Percentiles rank a stretch among this genome's conserved stretches.
These are phyloP conservation scores for Coluber constrictor DNA, from an alignment of 2,797 vertebrate species.

Conservation along the genomic window DNA sequence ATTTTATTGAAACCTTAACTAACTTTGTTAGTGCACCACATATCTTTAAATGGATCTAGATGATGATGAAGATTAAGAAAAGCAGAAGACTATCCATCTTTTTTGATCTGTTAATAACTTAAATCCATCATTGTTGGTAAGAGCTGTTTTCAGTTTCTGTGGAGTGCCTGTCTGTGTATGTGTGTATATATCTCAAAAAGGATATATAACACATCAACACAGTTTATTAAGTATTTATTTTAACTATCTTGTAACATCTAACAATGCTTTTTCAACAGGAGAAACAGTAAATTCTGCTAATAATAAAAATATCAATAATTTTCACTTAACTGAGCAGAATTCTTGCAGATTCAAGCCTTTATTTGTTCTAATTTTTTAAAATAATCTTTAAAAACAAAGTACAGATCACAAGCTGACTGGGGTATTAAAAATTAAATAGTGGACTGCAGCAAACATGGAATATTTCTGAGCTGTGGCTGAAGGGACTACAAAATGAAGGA, in stretches of 20 bases:
- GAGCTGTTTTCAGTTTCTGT: slow-evolving; percentile 67
- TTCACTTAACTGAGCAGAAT: slow-evolving; percentile 21
- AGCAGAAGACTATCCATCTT: slow-evolving; percentile 95
- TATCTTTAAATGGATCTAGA: slow-evolving; percentile 99
- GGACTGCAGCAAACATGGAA: neutral
- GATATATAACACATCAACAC: slow-evolving; percentile 56
- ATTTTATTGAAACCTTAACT: slow-evolving; percentile 97
- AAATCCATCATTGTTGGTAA: slow-evolving; percentile 95
- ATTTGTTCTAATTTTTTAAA: slow-evolving; percentile 10
- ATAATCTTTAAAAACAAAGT: neutral
- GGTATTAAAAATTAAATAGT: no score
- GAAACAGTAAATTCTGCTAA: slow-evolving; percentile 24
- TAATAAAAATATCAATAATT: slow-evolving; percentile 41
- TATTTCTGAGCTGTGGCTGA: neutral
- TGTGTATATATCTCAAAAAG: neutral
- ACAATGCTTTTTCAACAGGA: slow-evolving; percentile 22
- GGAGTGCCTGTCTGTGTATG: slow-evolving; percentile 58
- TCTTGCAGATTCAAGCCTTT: slow-evolving; percentile 24
- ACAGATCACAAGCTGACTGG: neutral
- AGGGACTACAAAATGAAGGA: neutral
- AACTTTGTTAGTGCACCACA: slow-evolving; percentile 90
- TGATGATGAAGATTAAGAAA: slow-evolving; percentile 98
- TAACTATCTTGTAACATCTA: slow-evolving; percentile 33
- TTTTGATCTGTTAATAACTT: slow-evolving; percentile 98
- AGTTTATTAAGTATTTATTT: slow-evolving; percentile 40